phyloP scores from a whole-genome alignment of 2,113 vertebrate genomes.

The Lophura nycthemera region DNA sequence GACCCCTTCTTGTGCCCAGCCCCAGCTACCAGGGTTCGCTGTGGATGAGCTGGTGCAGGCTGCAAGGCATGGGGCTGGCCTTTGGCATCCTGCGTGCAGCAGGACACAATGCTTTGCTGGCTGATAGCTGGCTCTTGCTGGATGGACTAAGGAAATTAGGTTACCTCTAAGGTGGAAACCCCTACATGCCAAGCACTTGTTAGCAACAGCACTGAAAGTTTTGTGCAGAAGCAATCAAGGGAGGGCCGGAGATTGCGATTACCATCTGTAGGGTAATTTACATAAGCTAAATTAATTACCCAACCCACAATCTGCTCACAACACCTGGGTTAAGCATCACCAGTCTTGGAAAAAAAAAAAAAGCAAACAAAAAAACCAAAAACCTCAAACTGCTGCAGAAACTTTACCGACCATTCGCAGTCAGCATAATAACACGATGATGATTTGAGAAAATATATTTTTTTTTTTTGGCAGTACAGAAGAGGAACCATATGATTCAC shows the following conservation, averaged over 20 bases:
- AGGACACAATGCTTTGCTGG: neutral
- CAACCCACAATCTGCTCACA: constrained; percentile 54
- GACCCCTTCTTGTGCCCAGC: neutral
- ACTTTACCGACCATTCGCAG: neutral
- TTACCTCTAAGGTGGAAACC: neutral
- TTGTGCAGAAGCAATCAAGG: neutral
- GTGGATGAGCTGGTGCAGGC: neutral
- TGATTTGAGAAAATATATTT: constrained; percentile 2
- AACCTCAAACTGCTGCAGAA: neutral
- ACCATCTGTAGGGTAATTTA: constrained; percentile 55
- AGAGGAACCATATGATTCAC: neutral
- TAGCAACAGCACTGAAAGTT: neutral
- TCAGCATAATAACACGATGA: neutral
- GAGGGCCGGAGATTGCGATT: neutral
- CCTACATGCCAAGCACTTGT: neutral
- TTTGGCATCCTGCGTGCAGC: neutral
- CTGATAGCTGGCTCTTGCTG: neutral
- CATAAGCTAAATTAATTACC: constrained; percentile 58
- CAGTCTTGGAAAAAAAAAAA: constrained; percentile 16
- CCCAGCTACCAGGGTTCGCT: fast-evolving
- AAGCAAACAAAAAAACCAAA: neutral
- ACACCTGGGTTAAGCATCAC: constrained; percentile 41
- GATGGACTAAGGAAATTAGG: neutral
- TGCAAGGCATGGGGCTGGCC: neutral
- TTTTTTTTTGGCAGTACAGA: neutral